Evolutionary conservation across 2,797 vertebrate species (phyloP).

Genomic region (Sylvilagus floridanus): DNA sequence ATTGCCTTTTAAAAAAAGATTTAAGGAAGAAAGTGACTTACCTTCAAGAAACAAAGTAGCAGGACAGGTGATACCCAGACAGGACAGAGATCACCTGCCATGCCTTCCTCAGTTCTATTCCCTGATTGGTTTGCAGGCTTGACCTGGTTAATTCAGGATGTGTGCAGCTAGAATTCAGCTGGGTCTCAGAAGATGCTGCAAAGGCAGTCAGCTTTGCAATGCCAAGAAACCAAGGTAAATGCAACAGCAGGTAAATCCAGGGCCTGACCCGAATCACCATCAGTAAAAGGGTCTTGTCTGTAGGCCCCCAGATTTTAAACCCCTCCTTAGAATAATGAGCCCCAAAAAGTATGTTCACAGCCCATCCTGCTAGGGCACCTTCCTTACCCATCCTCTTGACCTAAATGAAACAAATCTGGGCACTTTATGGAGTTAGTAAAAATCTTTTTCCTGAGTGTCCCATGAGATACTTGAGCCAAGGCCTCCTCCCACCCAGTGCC

Average conservation of each 20-base stretch:
- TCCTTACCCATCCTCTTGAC: background rate
- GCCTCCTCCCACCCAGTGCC: background rate
- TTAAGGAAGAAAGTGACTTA: background rate
- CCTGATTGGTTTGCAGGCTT: constrained; percentile 86
- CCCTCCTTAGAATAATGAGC: constrained; percentile 5
- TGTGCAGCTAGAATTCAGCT: constrained; percentile 91
- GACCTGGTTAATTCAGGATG: constrained; percentile 90
- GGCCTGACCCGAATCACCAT: background rate
- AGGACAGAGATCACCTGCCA: background rate
- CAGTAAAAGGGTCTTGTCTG: background rate
- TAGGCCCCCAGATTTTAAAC: background rate
- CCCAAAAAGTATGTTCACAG: background rate
- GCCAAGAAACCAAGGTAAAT: constrained; percentile 66
- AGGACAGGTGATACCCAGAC: background rate
- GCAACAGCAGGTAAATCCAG: background rate
- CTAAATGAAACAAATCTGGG: constrained; percentile 52
- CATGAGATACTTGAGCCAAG: background rate
- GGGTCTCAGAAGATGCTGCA: constrained; percentile 86
- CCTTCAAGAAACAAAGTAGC: background rate
- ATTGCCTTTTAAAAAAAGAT: background rate
- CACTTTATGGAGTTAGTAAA: background rate
- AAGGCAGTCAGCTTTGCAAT: constrained; percentile 54
- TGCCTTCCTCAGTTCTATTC: background rate
- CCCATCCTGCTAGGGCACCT: background rate
- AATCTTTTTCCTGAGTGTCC: background rate